phyloP scores from a whole-genome alignment of 1,140 invertebrate species.

The Heliothis virescens region DNA sequence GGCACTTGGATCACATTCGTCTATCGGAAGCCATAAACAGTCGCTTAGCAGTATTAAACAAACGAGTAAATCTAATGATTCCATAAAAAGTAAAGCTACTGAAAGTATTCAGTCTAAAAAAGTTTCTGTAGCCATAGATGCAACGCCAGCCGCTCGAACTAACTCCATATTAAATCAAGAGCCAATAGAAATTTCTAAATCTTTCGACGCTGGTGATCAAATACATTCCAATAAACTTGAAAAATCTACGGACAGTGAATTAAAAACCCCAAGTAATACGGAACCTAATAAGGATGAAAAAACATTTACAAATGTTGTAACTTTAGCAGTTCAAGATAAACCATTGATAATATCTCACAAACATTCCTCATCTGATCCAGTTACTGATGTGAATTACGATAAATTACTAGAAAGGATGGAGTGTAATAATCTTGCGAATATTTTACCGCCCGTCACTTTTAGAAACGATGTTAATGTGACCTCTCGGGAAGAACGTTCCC shows the following conservation, averaged over 20 bases:
- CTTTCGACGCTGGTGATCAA: constrained; percentile 79
- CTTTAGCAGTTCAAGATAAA: constrained; percentile 75
- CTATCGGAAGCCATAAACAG: constrained; percentile 75
- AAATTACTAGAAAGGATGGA: constrained; percentile 76
- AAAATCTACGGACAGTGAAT: constrained; percentile 81
- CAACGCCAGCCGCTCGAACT: constrained; percentile 90
- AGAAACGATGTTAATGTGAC: constrained; percentile 91
- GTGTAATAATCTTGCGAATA: constrained; percentile 74
- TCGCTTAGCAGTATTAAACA: constrained; percentile 64
- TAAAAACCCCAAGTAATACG: constrained; percentile 51
- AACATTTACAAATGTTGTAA: constrained; percentile 85
- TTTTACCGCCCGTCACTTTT: constrained; percentile 85
- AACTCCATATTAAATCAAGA: constrained; percentile 91
- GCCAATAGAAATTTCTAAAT: constrained; percentile 90
- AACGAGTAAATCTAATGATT: constrained; percentile 78
- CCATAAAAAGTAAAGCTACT: constrained; percentile 79
- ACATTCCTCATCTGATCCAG: constrained; percentile 91
- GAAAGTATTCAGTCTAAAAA: constrained; percentile 87
- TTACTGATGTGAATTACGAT: constrained; percentile 86
- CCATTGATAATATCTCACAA: constrained; percentile 88
- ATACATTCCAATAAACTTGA: constrained; percentile 74
- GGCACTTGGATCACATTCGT: constrained; percentile 77
- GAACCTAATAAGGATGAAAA: constrained; percentile 59
- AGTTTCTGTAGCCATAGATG: constrained; percentile 91
- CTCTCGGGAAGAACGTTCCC: constrained; percentile 84